These are phyloP conservation scores for Pasiphila rectangulata DNA, from an alignment of 2,888 invertebrate genomes.

Conservation along the genomic window DNA sequence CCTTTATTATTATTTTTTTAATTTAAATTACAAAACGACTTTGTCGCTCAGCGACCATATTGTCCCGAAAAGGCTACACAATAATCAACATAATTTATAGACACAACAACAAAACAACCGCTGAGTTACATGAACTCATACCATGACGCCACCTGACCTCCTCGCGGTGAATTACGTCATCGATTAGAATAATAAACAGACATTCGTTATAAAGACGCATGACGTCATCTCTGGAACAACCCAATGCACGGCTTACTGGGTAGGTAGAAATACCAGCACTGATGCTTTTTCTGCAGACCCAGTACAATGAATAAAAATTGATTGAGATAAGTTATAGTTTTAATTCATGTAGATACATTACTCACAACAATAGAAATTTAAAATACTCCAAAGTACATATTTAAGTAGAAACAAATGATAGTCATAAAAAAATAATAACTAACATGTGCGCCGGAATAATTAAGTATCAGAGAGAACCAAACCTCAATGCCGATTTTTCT, in stretches of 20 bases:
- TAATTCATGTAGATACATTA: too few species aligned
- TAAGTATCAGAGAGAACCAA: too few species aligned
- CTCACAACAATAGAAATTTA: neutral
- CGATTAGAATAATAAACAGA: slow-evolving; percentile 52
- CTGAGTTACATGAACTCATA: slow-evolving; percentile 21
- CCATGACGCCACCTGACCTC: slow-evolving; percentile 64
- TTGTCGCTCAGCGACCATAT: too few species aligned
- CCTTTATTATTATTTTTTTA: too few species aligned
- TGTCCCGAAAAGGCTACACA: too few species aligned
- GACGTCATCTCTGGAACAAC: slow-evolving; percentile 39
- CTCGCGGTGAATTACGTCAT: slow-evolving; percentile 65
- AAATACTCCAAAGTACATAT: too few species aligned
- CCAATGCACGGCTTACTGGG: too few species aligned
- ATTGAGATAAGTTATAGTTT: neutral
- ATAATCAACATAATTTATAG: too few species aligned
- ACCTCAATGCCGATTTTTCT: neutral
- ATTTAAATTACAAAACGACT: too few species aligned
- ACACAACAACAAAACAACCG: slow-evolving; percentile 10
- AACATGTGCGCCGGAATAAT: too few species aligned
- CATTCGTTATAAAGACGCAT: slow-evolving; percentile 48
- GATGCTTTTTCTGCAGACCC: neutral
- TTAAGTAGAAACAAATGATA: too few species aligned
- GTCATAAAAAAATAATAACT: neutral
- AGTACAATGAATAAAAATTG: neutral
- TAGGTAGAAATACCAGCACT: neutral